phyloP scores from a whole-genome alignment of 2,113 vertebrate species.

The Oryzias melastigma region DNA sequence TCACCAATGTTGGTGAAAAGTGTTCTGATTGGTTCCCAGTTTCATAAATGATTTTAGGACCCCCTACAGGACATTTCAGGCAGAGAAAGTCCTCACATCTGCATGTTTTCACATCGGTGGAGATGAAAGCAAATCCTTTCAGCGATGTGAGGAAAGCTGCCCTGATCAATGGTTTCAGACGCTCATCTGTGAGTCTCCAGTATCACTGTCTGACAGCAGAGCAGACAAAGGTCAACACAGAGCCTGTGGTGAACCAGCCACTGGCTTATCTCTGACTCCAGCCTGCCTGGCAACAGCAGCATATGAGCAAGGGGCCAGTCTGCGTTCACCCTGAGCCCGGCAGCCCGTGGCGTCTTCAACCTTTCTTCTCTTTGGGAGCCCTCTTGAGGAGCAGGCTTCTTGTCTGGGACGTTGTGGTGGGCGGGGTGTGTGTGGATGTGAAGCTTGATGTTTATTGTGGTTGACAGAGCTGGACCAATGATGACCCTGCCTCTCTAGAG shows the following conservation, averaged over 20 bases:
- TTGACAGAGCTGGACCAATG: slow-evolving; percentile 73
- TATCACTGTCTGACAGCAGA: slow-evolving; percentile 56
- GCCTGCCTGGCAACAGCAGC: slow-evolving; percentile 44
- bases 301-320: slow-evolving; percentile 25
- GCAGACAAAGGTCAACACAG: slow-evolving; percentile 64
- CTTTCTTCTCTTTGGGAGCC: slow-evolving; percentile 52
- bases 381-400: slow-evolving; percentile 47
- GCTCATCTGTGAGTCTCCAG: slow-evolving; percentile 39
- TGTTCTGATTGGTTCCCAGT: too few species aligned
- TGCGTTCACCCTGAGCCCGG: slow-evolving; percentile 44
- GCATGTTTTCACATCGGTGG: slow-evolving; percentile 22
- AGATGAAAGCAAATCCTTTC: slow-evolving; percentile 41
- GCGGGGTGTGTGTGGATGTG: slow-evolving; percentile 45
- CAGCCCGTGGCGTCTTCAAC: slow-evolving; percentile 49
- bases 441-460: slow-evolving; percentile 68
- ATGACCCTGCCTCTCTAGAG: slow-evolving; percentile 66
- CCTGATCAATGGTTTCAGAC: slow-evolving; percentile 50
- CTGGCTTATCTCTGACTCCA: slow-evolving; percentile 45
- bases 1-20: too few species aligned
- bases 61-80: not conserved
- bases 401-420: slow-evolving; percentile 41
- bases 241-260: slow-evolving; percentile 49
- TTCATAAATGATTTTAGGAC: slow-evolving; percentile 1
- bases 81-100: slow-evolving; percentile 5
- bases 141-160: slow-evolving; percentile 31